These are phyloP conservation scores for Australoheros facetus DNA, from an alignment of 2,797 vertebrate genomes.

Conservation along the genomic window DNA sequence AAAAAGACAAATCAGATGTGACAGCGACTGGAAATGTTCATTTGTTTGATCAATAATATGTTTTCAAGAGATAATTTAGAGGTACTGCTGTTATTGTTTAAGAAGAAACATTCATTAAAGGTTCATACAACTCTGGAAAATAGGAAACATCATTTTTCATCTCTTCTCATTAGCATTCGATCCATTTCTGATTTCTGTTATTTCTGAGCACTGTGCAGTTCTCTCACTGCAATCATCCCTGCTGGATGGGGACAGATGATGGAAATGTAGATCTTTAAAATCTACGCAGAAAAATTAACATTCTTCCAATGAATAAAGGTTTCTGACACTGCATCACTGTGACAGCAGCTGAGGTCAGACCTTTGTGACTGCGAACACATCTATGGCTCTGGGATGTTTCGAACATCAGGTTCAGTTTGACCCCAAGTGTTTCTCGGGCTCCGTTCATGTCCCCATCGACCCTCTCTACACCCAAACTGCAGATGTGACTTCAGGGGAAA, in stretches of 20 bases:
- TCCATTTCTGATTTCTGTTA: background rate
- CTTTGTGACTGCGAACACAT: constrained; percentile 6
- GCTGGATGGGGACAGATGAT: background rate
- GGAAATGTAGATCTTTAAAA: background rate
- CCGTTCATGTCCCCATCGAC: constrained; percentile 10
- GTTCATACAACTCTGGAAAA: too few species aligned
- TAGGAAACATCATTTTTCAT: background rate
- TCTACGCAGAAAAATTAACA: background rate
- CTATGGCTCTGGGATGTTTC: background rate
- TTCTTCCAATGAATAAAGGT: background rate
- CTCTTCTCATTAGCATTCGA: background rate
- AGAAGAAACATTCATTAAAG: too few species aligned
- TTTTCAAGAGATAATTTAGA: background rate
- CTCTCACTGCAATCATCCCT: background rate
- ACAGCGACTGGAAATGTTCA: background rate
- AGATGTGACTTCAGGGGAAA: constrained; percentile 29
- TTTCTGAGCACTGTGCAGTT: too few species aligned
- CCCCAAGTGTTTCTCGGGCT: constrained; percentile 1
- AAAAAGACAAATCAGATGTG: background rate
- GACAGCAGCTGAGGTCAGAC: constrained; percentile 29
- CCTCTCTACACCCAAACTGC: constrained; percentile 3
- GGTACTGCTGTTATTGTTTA: too few species aligned
- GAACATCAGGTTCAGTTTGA: constrained; percentile 16
- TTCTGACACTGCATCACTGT: background rate
- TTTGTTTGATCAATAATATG: background rate